A percentile compares a stretch with the other conserved stretches of the same genome.
These are phyloP conservation scores for Bombylius discolor DNA, from an alignment of 2,888 invertebrate species.

Conservation along the genomic window DNA sequence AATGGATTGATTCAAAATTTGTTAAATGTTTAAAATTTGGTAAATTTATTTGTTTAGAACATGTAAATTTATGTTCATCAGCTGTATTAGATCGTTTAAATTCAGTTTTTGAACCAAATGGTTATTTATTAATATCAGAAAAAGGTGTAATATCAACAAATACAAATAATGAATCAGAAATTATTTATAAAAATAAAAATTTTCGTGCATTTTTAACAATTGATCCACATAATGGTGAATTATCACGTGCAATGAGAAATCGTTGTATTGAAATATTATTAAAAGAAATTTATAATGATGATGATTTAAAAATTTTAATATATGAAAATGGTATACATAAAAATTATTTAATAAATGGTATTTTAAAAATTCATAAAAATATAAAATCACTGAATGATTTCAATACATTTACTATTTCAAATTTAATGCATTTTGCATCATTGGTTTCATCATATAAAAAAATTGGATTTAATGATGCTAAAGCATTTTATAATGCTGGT, in stretches of 20 bases:
- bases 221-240: constrained; percentile 90
- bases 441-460: constrained; percentile 28
- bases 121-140: constrained; percentile 79
- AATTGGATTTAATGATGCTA: constrained; percentile 26
- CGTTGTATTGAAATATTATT: constrained; percentile 77
- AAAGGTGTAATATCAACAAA: constrained; percentile 50
- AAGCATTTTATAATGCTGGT: constrained; percentile 30
- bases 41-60: constrained; percentile 74
- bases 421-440: constrained; percentile 30
- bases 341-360: constrained; percentile 32
- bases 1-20: constrained; percentile 82
- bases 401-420: constrained; percentile 29
- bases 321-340: constrained; percentile 38
- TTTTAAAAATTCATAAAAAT: constrained; percentile 39
- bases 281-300: constrained; percentile 32
- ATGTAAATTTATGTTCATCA: constrained; percentile 90
- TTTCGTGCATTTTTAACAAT: constrained; percentile 91
- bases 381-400: constrained; percentile 28
- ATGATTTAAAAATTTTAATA: constrained; percentile 43
- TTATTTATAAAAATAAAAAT: constrained; percentile 71
- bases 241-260: constrained; percentile 97
- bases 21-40: constrained; percentile 75
- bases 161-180: constrained; percentile 31
- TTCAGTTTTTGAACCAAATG: constrained; percentile 85
- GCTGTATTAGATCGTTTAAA: constrained; percentile 95